Evolutionary conservation across 2,797 vertebrate species (phyloP).

Genomic region (Phoeniculus purpureus): DNA sequence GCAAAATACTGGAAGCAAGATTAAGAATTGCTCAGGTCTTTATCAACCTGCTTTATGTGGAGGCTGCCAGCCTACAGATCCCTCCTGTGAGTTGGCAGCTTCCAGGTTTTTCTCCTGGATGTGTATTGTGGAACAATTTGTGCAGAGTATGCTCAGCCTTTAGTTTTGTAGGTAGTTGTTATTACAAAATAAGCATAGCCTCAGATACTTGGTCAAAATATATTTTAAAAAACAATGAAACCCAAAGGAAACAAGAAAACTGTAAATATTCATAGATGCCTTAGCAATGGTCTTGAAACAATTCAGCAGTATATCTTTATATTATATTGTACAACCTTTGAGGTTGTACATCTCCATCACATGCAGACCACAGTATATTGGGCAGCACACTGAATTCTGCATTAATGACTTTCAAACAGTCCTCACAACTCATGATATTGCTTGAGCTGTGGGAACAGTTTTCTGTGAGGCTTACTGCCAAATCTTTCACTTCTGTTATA

Average conservation of each 20-base stretch:
- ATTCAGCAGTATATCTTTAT: background rate
- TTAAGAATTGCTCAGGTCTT: background rate
- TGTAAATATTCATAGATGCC: slow-evolving; percentile 33
- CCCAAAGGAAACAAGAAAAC: background rate
- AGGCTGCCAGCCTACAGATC: background rate
- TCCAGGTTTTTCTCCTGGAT: background rate
- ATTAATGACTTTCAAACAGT: slow-evolving; percentile 60
- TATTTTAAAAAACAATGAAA: slow-evolving; percentile 19
- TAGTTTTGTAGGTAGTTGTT: background rate
- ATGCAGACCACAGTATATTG: slow-evolving; percentile 3
- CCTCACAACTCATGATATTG: slow-evolving; percentile 49
- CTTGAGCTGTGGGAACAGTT: slow-evolving; percentile 61
- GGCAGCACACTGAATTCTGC: slow-evolving; percentile 53
- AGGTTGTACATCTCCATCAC: slow-evolving; percentile 48
- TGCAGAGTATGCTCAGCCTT: background rate
- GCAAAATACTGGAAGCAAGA: background rate
- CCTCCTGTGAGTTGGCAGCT: background rate
- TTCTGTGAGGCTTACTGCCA: slow-evolving; percentile 60
- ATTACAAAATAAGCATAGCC: background rate
- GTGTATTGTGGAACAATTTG: background rate
- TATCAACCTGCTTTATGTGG: background rate
- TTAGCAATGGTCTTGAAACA: background rate
- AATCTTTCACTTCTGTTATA: slow-evolving; percentile 65
- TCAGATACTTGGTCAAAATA: background rate
- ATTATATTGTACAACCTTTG: background rate